Evolutionary conservation across 2,797 vertebrate genomes (phyloP).

Genomic region (Gallinago stenura): DNA sequence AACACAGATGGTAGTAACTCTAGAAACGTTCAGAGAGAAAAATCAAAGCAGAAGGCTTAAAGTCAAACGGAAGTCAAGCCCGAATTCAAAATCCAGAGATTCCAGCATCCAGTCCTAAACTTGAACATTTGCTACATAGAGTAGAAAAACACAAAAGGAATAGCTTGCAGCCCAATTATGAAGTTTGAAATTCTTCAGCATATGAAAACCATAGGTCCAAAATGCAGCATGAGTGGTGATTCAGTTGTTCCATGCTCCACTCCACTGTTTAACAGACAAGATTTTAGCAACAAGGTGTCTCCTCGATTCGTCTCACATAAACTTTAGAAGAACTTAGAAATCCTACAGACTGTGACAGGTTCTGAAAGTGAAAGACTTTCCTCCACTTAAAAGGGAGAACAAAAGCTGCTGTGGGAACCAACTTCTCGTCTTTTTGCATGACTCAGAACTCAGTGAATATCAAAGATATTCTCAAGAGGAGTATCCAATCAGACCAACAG

Average conservation of each 20-base stretch:
- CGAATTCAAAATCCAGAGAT: background rate
- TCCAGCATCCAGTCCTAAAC: background rate
- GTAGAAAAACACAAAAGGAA: background rate
- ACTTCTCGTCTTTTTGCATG: background rate
- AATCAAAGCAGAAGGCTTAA: background rate
- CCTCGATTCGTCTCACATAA: background rate
- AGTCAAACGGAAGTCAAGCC: constrained; percentile 17
- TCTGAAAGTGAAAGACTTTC: background rate
- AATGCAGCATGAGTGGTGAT: background rate
- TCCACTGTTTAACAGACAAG: background rate
- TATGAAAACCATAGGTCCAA: background rate
- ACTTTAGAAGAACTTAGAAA: background rate
- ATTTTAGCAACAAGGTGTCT: background rate
- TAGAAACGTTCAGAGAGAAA: constrained; percentile 48
- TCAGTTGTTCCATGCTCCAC: background rate
- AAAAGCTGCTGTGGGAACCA: background rate
- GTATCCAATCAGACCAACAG: background rate
- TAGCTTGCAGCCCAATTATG: background rate
- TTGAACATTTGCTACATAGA: background rate
- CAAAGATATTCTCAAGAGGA: background rate
- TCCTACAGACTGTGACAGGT: background rate
- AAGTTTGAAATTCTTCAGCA: background rate
- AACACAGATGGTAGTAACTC: constrained; percentile 32
- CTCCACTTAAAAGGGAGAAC: background rate
- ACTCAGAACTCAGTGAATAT: background rate